These are phyloP conservation scores for Heliconius nattereri DNA, from an alignment of 1,140 invertebrate genomes.

Conservation along the genomic window DNA sequence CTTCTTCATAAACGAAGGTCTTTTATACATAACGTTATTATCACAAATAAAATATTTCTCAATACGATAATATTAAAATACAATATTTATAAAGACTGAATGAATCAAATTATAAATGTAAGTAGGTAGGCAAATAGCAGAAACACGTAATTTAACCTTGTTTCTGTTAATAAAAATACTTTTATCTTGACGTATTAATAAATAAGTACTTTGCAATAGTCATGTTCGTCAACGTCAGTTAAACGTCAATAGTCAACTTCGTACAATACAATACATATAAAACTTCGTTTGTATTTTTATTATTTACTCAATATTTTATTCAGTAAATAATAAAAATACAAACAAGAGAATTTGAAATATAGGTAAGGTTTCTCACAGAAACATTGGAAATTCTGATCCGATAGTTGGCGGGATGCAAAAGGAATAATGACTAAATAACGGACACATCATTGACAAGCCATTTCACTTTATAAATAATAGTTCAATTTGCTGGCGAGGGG, in stretches of 20 bases:
- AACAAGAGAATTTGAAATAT: conserved; percentile 20
- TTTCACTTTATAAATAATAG: conserved; percentile 46
- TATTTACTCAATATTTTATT: too few relatives aligned
- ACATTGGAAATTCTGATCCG: conserved; percentile 47
- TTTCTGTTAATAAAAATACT: neutral
- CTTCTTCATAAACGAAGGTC: neutral
- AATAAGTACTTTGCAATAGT: neutral
- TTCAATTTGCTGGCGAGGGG: conserved; percentile 37
- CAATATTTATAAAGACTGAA: neutral
- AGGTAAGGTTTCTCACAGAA: conserved; percentile 34
- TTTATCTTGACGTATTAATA: neutral
- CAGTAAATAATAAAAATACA: neutral
- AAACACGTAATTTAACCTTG: neutral
- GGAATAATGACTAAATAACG: conserved; percentile 54
- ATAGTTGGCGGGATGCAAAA: conserved; percentile 47
- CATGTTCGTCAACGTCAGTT: too few relatives aligned
- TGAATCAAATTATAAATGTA: neutral
- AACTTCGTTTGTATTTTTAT: too few relatives aligned
- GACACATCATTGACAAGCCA: conserved; percentile 42
- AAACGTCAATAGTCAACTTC: too few relatives aligned
- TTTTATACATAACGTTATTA: neutral
- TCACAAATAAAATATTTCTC: neutral
- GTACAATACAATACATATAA: too few relatives aligned
- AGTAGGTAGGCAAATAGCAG: neutral
- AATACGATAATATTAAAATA: neutral